Evolutionary conservation across 2,888 invertebrate genomes (phyloP), one percentile per base, ranked within the genome.

Genomic region (Drosophila paranaensis): DNA sequence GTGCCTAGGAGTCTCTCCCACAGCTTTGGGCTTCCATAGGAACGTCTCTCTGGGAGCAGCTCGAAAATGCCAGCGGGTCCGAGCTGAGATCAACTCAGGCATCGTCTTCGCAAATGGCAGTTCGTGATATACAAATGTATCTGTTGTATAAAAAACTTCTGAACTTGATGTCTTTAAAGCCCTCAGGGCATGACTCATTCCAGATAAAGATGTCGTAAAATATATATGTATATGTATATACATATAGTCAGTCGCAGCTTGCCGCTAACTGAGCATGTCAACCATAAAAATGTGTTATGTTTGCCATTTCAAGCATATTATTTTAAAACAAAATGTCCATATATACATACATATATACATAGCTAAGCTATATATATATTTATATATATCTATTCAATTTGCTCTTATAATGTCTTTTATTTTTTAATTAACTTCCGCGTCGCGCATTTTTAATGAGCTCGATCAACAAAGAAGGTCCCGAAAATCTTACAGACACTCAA

Each of bases 401-500:
- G 65, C 56, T 71, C 67, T 82, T 88, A 70, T 74, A 67, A 73
- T 61, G 79, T 74, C 62, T 57, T 70, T 67, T 77, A 67, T 81
- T 84, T 69, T 87, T 84, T 84, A 86, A 89, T 82, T 74, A 82
- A 64, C 73, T 88, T 76, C 85, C 88, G 89, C 78, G 70, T 46
- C 51, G 27, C 27, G 80, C 71, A 84, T 89, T 63, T 53, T 68
- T 80, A 88, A 86, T 88, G 77, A 87, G 75, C 65, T 48, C 53
- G 27, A 51, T 46, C 68, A 70, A 55, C 74, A 46, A 58, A 69
- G 71, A 71, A 61, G 62, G 16, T 66, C 27, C 60, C 65, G 45
- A 63, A 77, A 56, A 64, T 56, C 20, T 55, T 69, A 54, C 48
- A 66, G n/a, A 63, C 42, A 60, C 35, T 13, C 33, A 54, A n/a